Percentiles rank a stretch among this genome's conserved stretches.
Evolutionary conservation across 2,113 vertebrate species (phyloP).

Genomic region (Etia nguti): DNA sequence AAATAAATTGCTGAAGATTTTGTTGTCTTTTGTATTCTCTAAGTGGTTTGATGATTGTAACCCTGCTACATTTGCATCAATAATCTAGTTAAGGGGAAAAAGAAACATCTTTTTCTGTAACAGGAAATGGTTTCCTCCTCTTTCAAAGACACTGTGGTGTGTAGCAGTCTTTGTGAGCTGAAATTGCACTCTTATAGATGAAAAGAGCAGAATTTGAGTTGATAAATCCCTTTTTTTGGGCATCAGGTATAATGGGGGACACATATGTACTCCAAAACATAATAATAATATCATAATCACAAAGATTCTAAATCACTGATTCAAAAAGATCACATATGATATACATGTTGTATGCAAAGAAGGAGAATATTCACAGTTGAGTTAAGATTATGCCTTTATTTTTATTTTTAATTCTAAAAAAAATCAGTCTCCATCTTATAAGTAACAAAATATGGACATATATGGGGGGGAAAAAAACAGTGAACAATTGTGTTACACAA

Average conservation of each 20-base stretch:
- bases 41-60: slow-evolving; percentile 15
- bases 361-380: background rate
- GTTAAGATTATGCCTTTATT: slow-evolving; percentile 11
- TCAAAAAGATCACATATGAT: background rate
- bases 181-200: background rate
- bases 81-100: background rate
- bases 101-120: background rate
- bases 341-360: background rate
- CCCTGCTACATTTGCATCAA: slow-evolving; percentile 33
- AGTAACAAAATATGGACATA: slow-evolving; percentile 30
- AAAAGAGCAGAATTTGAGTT: background rate
- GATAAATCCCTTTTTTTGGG: background rate
- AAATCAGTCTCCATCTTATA: background rate
- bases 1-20: slow-evolving; percentile 9
- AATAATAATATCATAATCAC: background rate
- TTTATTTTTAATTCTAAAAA: slow-evolving; percentile 30
- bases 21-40: slow-evolving; percentile 21
- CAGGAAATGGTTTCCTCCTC: background rate
- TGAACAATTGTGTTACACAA: background rate
- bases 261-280: background rate
- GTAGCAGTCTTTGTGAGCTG: background rate
- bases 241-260: background rate
- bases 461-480: background rate
- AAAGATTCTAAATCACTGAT: background rate
- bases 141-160: background rate